Evolutionary conservation across 2,797 vertebrate species (phyloP).

Genomic region (Huso huso): DNA sequence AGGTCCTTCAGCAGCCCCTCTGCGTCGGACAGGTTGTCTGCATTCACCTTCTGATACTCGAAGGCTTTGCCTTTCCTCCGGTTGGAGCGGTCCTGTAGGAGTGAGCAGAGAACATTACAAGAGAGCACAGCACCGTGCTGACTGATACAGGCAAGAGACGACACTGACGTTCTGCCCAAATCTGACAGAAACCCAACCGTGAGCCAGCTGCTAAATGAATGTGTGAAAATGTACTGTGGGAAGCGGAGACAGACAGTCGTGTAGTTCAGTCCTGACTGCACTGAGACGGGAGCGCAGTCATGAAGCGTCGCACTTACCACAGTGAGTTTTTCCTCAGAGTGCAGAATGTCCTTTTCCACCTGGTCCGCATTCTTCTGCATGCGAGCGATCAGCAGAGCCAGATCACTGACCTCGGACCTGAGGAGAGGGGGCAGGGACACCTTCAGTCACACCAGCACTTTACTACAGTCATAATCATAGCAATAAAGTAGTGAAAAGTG

Average conservation of each 20-base stretch:
- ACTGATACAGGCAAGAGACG: neutral
- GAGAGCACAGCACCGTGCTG: neutral
- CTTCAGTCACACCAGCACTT: neutral
- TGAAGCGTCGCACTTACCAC: conserved; percentile 46
- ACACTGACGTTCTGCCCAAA: neutral
- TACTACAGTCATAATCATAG: neutral
- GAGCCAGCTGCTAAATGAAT: neutral
- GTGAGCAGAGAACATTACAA: neutral
- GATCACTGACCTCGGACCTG: conserved; percentile 65
- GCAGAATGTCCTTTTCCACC: conserved; percentile 82
- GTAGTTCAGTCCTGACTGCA: too few species aligned
- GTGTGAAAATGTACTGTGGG: neutral
- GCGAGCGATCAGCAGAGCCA: conserved; percentile 67
- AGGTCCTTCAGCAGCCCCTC: conserved; percentile 81
- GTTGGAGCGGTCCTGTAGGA: conserved; percentile 53
- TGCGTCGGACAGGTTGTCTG: conserved; percentile 63
- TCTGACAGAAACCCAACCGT: neutral
- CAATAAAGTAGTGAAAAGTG: too few species aligned
- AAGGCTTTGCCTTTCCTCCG: conserved; percentile 41
- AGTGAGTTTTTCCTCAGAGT: conserved; percentile 60
- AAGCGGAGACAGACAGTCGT: neutral
- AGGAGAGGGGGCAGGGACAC: conserved; percentile 9
- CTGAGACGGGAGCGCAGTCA: too few species aligned
- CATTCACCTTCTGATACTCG: conserved; percentile 54
- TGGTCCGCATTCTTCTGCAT: conserved; percentile 83